A percentile compares a stretch with the other conserved stretches of the same genome.
These are phyloP conservation scores for Cheirogaleus medius DNA, from an alignment of 2,113 vertebrate genomes.

Conservation along the genomic window DNA sequence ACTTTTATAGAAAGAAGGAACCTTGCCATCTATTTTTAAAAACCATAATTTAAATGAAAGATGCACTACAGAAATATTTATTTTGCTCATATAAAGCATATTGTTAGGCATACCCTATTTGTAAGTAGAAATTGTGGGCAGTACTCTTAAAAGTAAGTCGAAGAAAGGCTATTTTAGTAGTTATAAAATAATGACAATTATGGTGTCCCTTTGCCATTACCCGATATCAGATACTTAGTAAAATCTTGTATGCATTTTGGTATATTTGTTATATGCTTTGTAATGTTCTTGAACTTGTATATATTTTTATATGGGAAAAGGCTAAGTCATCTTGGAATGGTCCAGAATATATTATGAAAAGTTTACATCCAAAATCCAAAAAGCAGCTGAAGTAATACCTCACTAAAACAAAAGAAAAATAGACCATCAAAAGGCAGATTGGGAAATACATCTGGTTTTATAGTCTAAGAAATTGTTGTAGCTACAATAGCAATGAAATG, in stretches of 20 bases:
- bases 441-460: background rate
- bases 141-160: background rate
- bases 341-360: background rate
- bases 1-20: background rate
- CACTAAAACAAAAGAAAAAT: background rate
- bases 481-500: background rate
- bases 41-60: slow-evolving; percentile 8
- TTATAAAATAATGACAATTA: background rate
- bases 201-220: background rate
- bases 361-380: background rate
- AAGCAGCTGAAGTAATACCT: background rate
- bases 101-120: background rate
- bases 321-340: background rate
- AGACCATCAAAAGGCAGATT: background rate
- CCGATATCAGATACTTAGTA: background rate
- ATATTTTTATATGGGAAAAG: background rate
- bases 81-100: background rate
- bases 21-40: background rate
- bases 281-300: background rate
- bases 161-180: background rate
- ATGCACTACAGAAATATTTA: background rate
- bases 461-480: background rate
- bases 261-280: background rate
- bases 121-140: background rate
- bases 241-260: background rate